Base-by-base conservation (phyloP, 1,140 invertebrate genomes). In the Leptinotarsa defecta region DNA sequence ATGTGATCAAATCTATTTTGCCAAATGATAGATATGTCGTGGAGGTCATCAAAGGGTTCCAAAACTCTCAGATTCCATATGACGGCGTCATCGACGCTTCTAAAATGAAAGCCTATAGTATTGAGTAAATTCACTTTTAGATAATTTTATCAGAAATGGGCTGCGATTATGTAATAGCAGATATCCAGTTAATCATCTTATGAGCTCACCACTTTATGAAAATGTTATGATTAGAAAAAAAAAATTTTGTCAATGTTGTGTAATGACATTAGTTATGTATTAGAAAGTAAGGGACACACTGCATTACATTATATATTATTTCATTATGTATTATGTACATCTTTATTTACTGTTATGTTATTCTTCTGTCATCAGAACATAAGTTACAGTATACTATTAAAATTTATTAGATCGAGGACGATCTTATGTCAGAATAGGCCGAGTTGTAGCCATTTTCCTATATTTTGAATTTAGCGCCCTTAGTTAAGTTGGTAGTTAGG, bases 11-110 rank as follows among this genome's bases (percentile, higher is more conserved):
- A 34, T 34, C 27, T 34, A 34, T 34, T 34, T 34, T 8, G 27
- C 6, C 67, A 27, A 77, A 82, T 74, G 81, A 84, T 75, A 61
- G 80, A 70, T 83, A 82, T 71, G 48, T 80, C n/a, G 52, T 83
- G 3, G 68, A 52, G 48, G 80, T 81, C 68, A 74, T 79, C 24
- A 77, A 76, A 68, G 72, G 75, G 19, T 77, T 75, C 64, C 81
- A 83, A 74, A 13, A 70, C 8, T 48, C 80, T 17, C 81, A 72
- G 48, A 74, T 77, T 19, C 80, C 81, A 22, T 83, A 82, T 70
- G 76, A 81, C 49, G 75, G 78, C 13, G 48, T 81, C 27, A 57
- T 49, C 34, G 27, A 61, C n/a, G 57, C 69, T 49, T 22, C 20
- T 6, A 17, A 57, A 63, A 48, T 70, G 13, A 64, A 20, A 34